A percentile compares a stretch with the other conserved stretches of the same genome.
Conservation (phyloP, 2,113 vertebrate genomes). For the Mustela nigripes region DNA sequence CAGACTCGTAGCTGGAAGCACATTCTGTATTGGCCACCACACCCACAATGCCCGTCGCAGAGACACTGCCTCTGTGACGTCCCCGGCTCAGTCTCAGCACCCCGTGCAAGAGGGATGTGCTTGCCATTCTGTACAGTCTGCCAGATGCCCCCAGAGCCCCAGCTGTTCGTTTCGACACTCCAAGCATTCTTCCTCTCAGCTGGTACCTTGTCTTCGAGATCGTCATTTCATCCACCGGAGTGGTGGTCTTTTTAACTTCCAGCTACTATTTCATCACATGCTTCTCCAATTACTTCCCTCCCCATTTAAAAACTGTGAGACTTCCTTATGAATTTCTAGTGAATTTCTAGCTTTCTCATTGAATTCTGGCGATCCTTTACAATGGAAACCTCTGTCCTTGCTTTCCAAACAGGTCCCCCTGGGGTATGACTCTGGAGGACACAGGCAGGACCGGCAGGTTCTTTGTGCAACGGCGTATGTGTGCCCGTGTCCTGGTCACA, state of each 20-base stretch:
- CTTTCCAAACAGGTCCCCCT: not conserved
- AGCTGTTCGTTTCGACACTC: not conserved
- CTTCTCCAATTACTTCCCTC: conserved; percentile 64
- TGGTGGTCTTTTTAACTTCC: conserved; percentile 65
- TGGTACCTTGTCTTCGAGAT: conserved; percentile 53
- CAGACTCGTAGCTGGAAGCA: not conserved
- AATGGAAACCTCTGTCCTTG: not conserved
- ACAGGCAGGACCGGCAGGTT: not conserved
- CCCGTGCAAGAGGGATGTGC: fast-evolving
- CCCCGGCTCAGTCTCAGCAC: not conserved
- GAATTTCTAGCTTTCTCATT: not conserved
- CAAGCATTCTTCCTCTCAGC: conserved; percentile 16
- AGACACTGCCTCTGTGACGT: not conserved
- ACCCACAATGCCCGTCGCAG: not conserved
- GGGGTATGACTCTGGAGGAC: not conserved
- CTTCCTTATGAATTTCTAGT: not conserved
- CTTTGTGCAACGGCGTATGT: not conserved
- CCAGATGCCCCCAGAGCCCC: fast-evolving
- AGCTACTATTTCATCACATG: conserved; percentile 4
- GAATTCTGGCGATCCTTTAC: not conserved
- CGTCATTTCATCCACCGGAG: conserved; percentile 71
- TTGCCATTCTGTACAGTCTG: not conserved
- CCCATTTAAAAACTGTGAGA: not conserved
- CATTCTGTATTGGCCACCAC: not conserved
- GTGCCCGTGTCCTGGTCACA: fast-evolving